phyloP scores from a whole-genome alignment of 2,113 vertebrate genomes.

The Sprattus sprattus region DNA sequence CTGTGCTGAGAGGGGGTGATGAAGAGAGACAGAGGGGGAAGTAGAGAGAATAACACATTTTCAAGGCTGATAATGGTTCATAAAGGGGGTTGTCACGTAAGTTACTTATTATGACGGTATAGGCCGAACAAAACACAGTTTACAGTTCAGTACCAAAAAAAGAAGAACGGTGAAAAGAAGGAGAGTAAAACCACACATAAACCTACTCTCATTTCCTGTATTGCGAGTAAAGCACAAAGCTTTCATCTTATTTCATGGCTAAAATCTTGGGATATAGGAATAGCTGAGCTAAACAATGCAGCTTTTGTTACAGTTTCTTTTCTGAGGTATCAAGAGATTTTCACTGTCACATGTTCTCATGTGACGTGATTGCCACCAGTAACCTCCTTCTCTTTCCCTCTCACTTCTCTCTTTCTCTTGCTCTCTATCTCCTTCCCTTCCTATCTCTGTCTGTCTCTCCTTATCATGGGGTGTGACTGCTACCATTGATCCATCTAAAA shows the following conservation, averaged over 20 bases:
- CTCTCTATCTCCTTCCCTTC: background rate
- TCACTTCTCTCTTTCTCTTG: background rate
- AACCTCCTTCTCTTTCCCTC: background rate
- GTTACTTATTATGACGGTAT: background rate
- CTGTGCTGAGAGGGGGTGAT: constrained; percentile 64
- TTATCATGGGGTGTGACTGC: background rate
- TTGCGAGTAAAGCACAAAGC: too few species aligned
- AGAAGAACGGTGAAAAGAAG: background rate
- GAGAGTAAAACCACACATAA: background rate
- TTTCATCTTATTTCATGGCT: background rate
- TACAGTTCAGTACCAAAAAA: background rate
- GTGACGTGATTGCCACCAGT: background rate
- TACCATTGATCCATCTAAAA: too few species aligned
- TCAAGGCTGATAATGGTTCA: background rate
- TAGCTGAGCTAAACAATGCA: background rate
- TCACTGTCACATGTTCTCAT: background rate
- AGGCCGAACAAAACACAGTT: background rate
- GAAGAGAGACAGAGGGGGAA: background rate
- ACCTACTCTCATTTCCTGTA: background rate
- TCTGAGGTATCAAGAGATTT: background rate
- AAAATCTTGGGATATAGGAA: background rate
- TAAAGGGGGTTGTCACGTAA: background rate
- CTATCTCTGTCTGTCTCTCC: background rate
- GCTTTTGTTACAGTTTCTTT: background rate
- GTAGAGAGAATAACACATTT: background rate